Percentiles rank a stretch among this genome's conserved stretches.
phyloP scores from a whole-genome alignment of 37 sponge, comb jelly and placozoan species.

The Tethya wilhelma region DNA sequence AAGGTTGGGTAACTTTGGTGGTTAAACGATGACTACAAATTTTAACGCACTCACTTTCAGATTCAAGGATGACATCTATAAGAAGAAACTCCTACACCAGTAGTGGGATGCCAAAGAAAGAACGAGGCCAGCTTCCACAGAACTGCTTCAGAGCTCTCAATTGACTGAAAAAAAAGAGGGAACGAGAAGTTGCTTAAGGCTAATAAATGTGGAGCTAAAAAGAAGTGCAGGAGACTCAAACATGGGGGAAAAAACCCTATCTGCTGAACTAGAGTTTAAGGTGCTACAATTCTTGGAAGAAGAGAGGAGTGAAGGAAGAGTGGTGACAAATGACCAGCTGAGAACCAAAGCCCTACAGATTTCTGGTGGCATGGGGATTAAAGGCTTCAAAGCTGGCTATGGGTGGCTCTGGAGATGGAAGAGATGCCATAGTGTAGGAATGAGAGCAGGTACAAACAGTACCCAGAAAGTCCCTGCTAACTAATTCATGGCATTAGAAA shows the following conservation, averaged over 20 bases:
- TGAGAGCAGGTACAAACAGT: slow-evolving; percentile 22
- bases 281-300: slow-evolving; percentile 16
- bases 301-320: slow-evolving; percentile 20
- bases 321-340: slow-evolving; percentile 10
- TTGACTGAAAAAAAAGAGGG: slow-evolving; percentile 13
- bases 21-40: too few species aligned
- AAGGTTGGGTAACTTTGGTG: too few species aligned
- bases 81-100: slow-evolving; percentile 26
- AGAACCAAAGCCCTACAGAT: slow-evolving; percentile 9
- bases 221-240: neutral
- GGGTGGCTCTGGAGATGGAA: slow-evolving; percentile 34
- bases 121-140: slow-evolving; percentile 3
- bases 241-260: slow-evolving; percentile 7
- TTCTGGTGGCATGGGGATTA: neutral
- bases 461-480: slow-evolving; percentile 36
- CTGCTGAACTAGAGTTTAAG: neutral
- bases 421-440: slow-evolving; percentile 1
- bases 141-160: slow-evolving; percentile 12
- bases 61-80: neutral
- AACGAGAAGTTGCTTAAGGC: slow-evolving; percentile 8
- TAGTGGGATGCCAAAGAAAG: slow-evolving; percentile 19
- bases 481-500: slow-evolving; percentile 11
- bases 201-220: neutral
- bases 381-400: slow-evolving; percentile 7
- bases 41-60: too few species aligned